Conservation (phyloP, 2,888 invertebrate genomes). For the Silvanus unidentatus region DNA sequence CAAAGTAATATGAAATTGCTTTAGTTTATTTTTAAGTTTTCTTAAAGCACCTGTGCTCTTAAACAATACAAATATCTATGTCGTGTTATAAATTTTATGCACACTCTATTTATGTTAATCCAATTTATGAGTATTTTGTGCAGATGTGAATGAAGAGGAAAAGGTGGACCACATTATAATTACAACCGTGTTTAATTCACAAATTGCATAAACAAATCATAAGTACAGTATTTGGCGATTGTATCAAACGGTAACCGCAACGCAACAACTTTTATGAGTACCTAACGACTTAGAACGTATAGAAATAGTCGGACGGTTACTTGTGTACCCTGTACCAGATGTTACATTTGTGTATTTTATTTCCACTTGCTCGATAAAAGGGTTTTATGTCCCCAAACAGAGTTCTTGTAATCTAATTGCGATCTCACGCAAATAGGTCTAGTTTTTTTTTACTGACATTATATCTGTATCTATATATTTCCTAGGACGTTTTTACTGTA, state of each 20-base stretch:
- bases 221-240: constrained; percentile 11
- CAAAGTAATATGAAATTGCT: too few relatives aligned
- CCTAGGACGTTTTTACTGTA: constrained; percentile 9
- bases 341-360: constrained; percentile 27
- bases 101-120: too few relatives aligned
- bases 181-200: too few relatives aligned
- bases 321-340: constrained; percentile 21
- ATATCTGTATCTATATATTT: constrained; percentile 15
- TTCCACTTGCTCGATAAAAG: constrained; percentile 26
- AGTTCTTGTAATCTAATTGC: constrained; percentile 27
- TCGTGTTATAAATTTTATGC: too few relatives aligned
- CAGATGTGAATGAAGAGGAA: too few relatives aligned
- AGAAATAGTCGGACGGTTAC: constrained; percentile 13
- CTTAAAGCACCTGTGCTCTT: too few relatives aligned
- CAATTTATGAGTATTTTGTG: too few relatives aligned
- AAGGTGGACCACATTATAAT: too few relatives aligned
- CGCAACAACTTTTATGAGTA: constrained; percentile 21
- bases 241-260: constrained; percentile 11
- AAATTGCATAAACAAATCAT: too few relatives aligned
- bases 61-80: too few relatives aligned
- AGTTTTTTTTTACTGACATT: constrained; percentile 9
- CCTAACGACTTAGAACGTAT: constrained; percentile 24
- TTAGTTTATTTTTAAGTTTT: too few relatives aligned
- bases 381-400: constrained; percentile 26
- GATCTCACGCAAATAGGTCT: constrained; percentile 23